Conservation (phyloP, 2,113 vertebrate species). For the Festucalex cinctus region DNA sequence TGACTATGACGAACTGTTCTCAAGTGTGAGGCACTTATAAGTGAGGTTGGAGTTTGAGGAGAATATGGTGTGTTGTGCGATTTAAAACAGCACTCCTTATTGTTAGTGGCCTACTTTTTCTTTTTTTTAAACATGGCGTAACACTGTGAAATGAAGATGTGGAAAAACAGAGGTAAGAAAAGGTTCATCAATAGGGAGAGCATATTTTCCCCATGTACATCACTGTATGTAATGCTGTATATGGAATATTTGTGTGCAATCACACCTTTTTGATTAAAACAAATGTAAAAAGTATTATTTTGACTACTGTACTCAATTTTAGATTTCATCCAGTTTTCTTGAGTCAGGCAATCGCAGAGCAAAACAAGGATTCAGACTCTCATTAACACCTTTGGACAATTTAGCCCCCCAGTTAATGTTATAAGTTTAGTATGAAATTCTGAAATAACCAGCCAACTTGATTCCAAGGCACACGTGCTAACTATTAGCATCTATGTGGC, state of each 20-base stretch:
- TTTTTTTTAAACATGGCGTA: conserved; percentile 20
- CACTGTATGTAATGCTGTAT: conserved; percentile 66
- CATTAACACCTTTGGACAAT: too few species aligned
- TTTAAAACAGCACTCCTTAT: conserved; percentile 22
- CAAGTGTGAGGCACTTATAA: conserved; percentile 46
- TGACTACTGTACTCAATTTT: not conserved
- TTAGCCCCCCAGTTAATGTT: too few species aligned
- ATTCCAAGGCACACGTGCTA: too few species aligned
- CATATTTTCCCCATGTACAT: conserved; percentile 64
- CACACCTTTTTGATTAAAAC: conserved; percentile 1
- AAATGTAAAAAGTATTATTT: not conserved
- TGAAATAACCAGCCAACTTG: too few species aligned
- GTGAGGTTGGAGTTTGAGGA: conserved; percentile 37
- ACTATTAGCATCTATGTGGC: too few species aligned
- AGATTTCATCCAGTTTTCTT: not conserved
- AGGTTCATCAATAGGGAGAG: conserved; percentile 49
- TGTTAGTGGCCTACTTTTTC: conserved; percentile 11
- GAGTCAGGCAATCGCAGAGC: too few species aligned
- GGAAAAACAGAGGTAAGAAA: not conserved
- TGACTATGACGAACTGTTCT: too few species aligned
- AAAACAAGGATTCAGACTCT: too few species aligned
- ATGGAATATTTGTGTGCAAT: conserved; percentile 2
- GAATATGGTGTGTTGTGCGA: conserved; percentile 16
- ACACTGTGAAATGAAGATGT: conserved; percentile 18
- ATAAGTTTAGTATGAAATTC: too few species aligned